Evolutionary conservation across 2,888 invertebrate species (phyloP), one percentile per base, ranked within the genome.

Genomic region (Drosophila mimetica): DNA sequence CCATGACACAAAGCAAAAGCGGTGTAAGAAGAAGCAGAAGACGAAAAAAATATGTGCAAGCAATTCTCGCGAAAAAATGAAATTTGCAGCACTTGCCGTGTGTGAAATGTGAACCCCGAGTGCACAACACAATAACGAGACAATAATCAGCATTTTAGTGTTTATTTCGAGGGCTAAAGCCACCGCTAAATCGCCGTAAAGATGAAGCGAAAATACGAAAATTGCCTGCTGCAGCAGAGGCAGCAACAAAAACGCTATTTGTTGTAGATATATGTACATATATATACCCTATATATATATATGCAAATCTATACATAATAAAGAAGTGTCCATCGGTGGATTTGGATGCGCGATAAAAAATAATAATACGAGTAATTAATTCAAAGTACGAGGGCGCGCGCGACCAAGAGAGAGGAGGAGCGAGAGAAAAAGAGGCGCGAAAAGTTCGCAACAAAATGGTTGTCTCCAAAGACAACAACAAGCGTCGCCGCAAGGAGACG

Each of bases 401-500:
- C 44, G 44, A 28, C 8, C 22, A n/a, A 42, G n/a, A 50, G 30
- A 57, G n/a, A 22, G 14, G 42, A 42, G 42, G n/a, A n/a, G 51
- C 47, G 37, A 71, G 58, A 70, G 71, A 75, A 88, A 75, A 83
- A 83, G 82, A 88, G 87, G 82, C 82, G 82, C 88, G 81, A 83
- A 83, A 82, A 86, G 57, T 77, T 84, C 50, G 81, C 82, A 58
- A 82, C 64, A 88, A 90, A 89, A 92, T 92, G 92, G 92, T 92
- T 86, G 91, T 92, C 75, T 92, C 92, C 57, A 91, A 91, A 90
- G 91, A 91, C 81, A 89, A 44, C 44, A 44, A 89, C 84, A 92
- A 92, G 89, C 91, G 90, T 76, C 91, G 90, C 71, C 85, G 91
- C 73, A 91, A 91, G 86, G 91, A 91, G 76, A 78, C 88, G 11